phyloP scores from a whole-genome alignment of 2,113 vertebrate species.

The Syngnathus scovelli region DNA sequence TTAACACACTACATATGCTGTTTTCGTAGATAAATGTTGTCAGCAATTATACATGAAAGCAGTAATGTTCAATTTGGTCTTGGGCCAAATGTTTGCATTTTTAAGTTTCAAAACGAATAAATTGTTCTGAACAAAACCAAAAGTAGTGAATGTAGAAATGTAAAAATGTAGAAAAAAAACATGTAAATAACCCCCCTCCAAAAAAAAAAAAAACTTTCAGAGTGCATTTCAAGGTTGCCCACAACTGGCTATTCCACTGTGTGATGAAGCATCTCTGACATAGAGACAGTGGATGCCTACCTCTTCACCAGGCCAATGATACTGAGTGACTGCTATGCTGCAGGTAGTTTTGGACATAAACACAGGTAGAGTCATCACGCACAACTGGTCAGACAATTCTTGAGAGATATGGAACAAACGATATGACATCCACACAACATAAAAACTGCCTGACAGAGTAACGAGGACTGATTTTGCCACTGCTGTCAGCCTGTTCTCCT shows the following conservation, averaged over 20 bases:
- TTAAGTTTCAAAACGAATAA: background rate
- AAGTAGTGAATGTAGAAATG: no score
- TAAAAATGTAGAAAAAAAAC: no score
- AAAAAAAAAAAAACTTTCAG: background rate
- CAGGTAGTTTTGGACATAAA: slow-evolving; percentile 62
- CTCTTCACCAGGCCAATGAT: slow-evolving; percentile 33
- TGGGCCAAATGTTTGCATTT: background rate
- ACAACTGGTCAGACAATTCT: slow-evolving; percentile 46
- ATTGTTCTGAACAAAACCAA: no score
- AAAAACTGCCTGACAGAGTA: slow-evolving; percentile 8
- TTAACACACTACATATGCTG: background rate
- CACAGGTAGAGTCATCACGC: slow-evolving; percentile 54
- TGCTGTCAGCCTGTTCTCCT: slow-evolving; percentile 49
- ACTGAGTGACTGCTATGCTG: slow-evolving; percentile 32
- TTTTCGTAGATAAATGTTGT: background rate
- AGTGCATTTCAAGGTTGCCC: background rate
- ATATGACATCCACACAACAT: background rate
- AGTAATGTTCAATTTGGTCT: background rate
- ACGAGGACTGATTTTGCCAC: slow-evolving; percentile 41
- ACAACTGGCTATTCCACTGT: slow-evolving; percentile 5
- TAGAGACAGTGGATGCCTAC: slow-evolving; percentile 20
- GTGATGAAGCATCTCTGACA: slow-evolving; percentile 9
- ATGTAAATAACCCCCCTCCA: no score
- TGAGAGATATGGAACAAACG: slow-evolving; percentile 51
- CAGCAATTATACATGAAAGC: background rate